Conservation (phyloP, 1,140 invertebrate genomes). For the Hypsibius dujardini region DNA sequence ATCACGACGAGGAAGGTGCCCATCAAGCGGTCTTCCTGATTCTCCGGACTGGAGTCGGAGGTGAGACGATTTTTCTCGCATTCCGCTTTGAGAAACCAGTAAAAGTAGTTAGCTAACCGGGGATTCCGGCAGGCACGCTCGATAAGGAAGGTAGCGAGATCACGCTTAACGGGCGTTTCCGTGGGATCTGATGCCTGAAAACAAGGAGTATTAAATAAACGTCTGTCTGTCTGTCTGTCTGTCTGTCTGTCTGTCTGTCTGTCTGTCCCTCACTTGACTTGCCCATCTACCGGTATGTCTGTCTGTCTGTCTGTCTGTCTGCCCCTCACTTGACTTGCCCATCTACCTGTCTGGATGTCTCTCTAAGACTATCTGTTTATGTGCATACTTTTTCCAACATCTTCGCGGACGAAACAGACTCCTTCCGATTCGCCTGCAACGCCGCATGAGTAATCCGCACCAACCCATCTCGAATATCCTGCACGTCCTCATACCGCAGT, state of each 20-base stretch:
- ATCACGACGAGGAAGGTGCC: constrained; percentile 78
- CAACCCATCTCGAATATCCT: constrained; percentile 29
- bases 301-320: constrained; percentile 16
- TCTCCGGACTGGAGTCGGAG: constrained; percentile 32
- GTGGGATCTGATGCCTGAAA: too few species aligned
- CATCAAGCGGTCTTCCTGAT: constrained; percentile 52
- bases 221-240: too few species aligned
- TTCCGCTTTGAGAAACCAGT: constrained; percentile 86
- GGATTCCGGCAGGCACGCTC: constrained; percentile 68
- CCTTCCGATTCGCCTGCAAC: background rate
- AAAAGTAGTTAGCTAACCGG: constrained; percentile 81
- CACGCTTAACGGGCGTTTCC: too few species aligned
- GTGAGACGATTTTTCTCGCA: constrained; percentile 51
- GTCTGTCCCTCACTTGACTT: too few species aligned
- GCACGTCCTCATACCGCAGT: constrained; percentile 80
- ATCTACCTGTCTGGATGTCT: too few species aligned
- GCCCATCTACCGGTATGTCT: background rate
- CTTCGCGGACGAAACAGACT: background rate
- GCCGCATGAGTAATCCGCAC: constrained; percentile 16
- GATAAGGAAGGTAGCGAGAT: constrained; percentile 79
- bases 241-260: too few species aligned
- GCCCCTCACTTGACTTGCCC: too few species aligned
- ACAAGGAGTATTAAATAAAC: too few species aligned
- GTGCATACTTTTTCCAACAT: background rate
- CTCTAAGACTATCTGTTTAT: background rate